These are phyloP conservation scores for Halichondria panicea DNA, from an alignment of 37 sponge, comb jelly and placozoan species.

Conservation along the genomic window DNA sequence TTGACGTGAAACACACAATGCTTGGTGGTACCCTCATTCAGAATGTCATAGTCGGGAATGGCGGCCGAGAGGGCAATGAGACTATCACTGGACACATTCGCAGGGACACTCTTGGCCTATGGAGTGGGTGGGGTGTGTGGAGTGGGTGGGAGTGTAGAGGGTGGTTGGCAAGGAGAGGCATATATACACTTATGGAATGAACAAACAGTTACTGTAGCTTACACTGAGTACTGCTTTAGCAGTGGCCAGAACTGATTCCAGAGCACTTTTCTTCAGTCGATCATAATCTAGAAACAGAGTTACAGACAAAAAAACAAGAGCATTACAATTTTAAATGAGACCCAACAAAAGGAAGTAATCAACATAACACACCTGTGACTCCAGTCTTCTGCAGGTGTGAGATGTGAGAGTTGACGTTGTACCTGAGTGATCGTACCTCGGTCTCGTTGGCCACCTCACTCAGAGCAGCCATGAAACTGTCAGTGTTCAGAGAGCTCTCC, in stretches of 20 bases:
- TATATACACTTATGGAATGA: no score
- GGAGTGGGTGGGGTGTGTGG: no score
- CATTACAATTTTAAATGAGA: background rate
- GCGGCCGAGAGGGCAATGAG: slow-evolving; percentile 3
- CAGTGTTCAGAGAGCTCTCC: slow-evolving; percentile 43
- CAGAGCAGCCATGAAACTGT: slow-evolving; percentile 44
- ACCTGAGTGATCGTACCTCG: slow-evolving; percentile 9
- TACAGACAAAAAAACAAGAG: background rate
- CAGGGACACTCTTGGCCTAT: no score
- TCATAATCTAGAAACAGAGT: slow-evolving; percentile 28
- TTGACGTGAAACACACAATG: slow-evolving; percentile 35
- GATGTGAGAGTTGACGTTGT: slow-evolving; percentile 16
- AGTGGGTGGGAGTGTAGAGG: no score
- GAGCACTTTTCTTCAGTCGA: background rate
- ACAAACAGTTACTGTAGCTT: no score
- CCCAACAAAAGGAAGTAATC: background rate
- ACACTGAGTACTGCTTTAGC: no score
- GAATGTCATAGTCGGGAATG: slow-evolving; percentile 2
- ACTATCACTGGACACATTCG: no score
- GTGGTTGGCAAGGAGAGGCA: no score
- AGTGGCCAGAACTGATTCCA: slow-evolving; percentile 25
- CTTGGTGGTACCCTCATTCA: slow-evolving; percentile 24
- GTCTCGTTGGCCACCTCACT: slow-evolving; percentile 4
- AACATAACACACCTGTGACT: slow-evolving; percentile 19
- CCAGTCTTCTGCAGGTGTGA: slow-evolving; percentile 40